Evolutionary conservation across 2,888 invertebrate species (phyloP), one percentile per base, ranked within the genome.

Genomic region (Epiblema foenella): DNA sequence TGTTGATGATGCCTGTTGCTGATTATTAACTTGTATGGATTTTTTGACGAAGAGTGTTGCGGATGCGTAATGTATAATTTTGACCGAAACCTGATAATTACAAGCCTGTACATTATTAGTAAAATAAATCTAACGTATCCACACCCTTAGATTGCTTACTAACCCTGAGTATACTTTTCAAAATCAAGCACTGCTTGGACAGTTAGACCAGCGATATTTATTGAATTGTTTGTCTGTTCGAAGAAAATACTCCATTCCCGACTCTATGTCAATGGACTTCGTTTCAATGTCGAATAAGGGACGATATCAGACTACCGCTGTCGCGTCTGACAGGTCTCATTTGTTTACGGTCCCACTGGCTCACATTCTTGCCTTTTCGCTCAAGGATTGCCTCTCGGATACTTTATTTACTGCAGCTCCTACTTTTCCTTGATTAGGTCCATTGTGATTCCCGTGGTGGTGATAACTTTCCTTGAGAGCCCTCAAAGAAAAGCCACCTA

Each of bases 391-490:
- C 59, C 65, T 70, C 58, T 65, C 59, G 54, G 59, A 70, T 70
- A 70, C 70, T 59, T 70, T 70, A 70, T 70, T 70, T 70, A 70
- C 65, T 70, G 70, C 64, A 51, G 51, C 69, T 52, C 52, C 65
- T 65, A 54, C 59, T 70, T 64, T 54, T 46, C 59, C 65, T 70
- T 70, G 70, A 70, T 70, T 70, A 66, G 65, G 59, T 66, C 65
- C 60, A 70, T 70, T 70, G 65, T 66, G 70, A 52, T 65, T 70
- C 69, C 70, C 70, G 59, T 49, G 65, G 70, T 66, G 49, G 70
- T 70, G 54, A 70, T 70, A 70, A 59, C 59, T 70, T 69, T 49
- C 52, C 65, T 59, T 52, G 52, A 64, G 52, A 51, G 46, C 51
- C 57, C n/a, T n/a, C n/a, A n/a, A n/a, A n/a, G n/a, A n/a, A n/a